A percentile compares a stretch with the other conserved stretches of the same genome.
These are phyloP conservation scores for Orius laevigatus DNA, from an alignment of 1,140 invertebrate species.

Conservation along the genomic window DNA sequence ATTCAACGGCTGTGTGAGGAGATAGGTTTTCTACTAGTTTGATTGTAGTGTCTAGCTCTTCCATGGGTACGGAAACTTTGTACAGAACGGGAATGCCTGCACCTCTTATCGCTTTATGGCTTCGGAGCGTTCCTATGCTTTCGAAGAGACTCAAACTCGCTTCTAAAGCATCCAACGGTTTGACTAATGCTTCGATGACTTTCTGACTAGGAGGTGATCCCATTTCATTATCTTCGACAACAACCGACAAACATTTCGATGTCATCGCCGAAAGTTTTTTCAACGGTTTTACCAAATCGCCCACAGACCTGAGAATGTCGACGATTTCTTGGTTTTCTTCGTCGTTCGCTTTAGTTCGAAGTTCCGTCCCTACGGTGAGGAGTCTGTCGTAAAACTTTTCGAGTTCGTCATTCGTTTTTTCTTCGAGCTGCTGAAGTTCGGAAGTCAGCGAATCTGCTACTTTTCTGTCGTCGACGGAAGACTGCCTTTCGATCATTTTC, in stretches of 20 bases:
- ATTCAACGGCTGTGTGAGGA: conserved; percentile 26
- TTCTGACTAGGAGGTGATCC: conserved; percentile 12
- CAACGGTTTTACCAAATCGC: conserved; percentile 19
- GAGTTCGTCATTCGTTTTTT: conserved; percentile 15
- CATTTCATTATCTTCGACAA: conserved; percentile 16
- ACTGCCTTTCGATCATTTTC: conserved; percentile 12
- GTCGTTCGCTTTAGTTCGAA: conserved; percentile 10
- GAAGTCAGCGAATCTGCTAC: conserved; percentile 11
- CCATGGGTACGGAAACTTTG: conserved; percentile 19
- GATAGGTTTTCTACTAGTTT: conserved; percentile 22
- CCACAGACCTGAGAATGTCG: conserved; percentile 15
- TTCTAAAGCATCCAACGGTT: conserved; percentile 19
- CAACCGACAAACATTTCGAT: conserved; percentile 18
- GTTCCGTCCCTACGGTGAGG: conserved; percentile 4
- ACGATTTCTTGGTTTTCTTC: conserved; percentile 16
- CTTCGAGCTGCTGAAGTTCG: conserved; percentile 13
- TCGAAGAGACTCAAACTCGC: conserved; percentile 15
- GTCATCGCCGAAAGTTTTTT: conserved; percentile 19
- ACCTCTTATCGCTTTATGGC: conserved; percentile 15
- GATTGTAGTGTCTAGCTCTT: conserved; percentile 21
- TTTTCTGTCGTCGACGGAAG: conserved; percentile 8
- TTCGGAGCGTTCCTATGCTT: conserved; percentile 11
- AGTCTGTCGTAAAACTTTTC: conserved; percentile 12
- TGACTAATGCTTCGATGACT: conserved; percentile 16
- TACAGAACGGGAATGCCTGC: conserved; percentile 18